Evolutionary conservation across 1,140 invertebrate genomes (phyloP), one percentile per base, ranked within the genome.

Genomic region (Helicoverpa armigera): DNA sequence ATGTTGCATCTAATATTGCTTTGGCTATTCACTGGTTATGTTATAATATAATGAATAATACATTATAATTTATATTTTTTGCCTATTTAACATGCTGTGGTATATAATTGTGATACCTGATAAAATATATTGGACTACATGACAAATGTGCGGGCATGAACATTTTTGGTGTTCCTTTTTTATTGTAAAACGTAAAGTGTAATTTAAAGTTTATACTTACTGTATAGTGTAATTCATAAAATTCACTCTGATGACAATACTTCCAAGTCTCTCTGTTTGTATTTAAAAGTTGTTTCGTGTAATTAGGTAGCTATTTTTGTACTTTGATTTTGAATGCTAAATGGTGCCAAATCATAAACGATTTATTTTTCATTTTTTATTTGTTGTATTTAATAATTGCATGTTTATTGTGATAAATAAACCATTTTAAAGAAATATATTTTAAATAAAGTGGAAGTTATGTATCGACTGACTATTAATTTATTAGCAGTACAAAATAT

Each of bases 401-500:
- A 31, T 35, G 23, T 31, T 73, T 51, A 76, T 18, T 76, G 73
- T 63, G 58, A 76, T 76, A 63, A n/a, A 74, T 13, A 35, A 61
- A 75, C 43, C 56, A 61, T 18, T 48, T 60, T n/a, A 48, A 61
- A 35, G 12, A 76, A 74, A 73, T 35, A 35, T 58, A 31, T 72
- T 74, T 14, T 23, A 54, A 50, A 11, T 56, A 61, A 75, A 48
- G 50, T 23, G 16, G 73, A 61, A 29, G 63, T 50, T 63, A 63
- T 61, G 29, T 56, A 76, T 4, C 29, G 60, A 76, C 73, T 76
- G 73, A 76, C 13, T 61, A 43, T 43, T 74, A 58, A 58, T 74
- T 72, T 75, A 58, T 60, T 75, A 75, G 43, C 56, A 60, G 58
- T 75, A 72, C 58, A 61, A 61, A 63, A 53, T 76, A 76, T 76